Conservation (phyloP, 2,888 invertebrate species). For the Hoplodrina ambigua region DNA sequence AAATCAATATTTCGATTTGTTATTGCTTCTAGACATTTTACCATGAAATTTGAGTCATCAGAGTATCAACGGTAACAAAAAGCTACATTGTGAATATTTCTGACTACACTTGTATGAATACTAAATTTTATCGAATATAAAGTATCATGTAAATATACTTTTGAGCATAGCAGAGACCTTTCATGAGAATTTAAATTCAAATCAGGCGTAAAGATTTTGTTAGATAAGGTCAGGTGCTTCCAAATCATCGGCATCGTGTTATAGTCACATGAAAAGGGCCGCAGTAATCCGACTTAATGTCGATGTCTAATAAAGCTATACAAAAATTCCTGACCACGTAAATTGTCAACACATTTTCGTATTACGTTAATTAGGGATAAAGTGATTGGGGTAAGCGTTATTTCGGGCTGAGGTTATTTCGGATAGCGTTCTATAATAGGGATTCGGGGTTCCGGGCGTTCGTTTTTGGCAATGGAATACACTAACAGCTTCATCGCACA, state of each 20-base stretch:
- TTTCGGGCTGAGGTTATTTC: conserved; percentile 28
- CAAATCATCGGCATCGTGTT: conserved; percentile 20
- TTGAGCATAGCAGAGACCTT: conserved; percentile 9
- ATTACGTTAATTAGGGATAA: conserved; percentile 26
- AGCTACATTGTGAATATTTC: conserved; percentile 10
- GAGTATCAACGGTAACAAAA: neutral
- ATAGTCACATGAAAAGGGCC: conserved; percentile 24
- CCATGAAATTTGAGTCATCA: conserved; percentile 8
- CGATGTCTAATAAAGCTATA: conserved; percentile 12
- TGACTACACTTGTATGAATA: conserved; percentile 1
- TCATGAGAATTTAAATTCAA: conserved; percentile 36
- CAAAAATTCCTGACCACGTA: neutral
- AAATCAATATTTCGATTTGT: neutral
- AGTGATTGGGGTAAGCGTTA: conserved; percentile 31
- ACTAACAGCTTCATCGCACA: neutral
- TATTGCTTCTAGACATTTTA: neutral
- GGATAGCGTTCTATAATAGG: conserved; percentile 7
- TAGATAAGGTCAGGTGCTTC: conserved; percentile 18
- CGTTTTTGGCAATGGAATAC: neutral
- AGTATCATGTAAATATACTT: conserved; percentile 13
- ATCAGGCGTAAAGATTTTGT: conserved; percentile 21
- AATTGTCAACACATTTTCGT: conserved; percentile 13
- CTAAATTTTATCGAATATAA: conserved; percentile 10
- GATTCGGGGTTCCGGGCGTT: neutral
- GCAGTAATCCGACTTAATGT: neutral